These are phyloP conservation scores for Hirtodrosophila confusa DNA, from an alignment of 2,888 invertebrate species.

Conservation along the genomic window DNA sequence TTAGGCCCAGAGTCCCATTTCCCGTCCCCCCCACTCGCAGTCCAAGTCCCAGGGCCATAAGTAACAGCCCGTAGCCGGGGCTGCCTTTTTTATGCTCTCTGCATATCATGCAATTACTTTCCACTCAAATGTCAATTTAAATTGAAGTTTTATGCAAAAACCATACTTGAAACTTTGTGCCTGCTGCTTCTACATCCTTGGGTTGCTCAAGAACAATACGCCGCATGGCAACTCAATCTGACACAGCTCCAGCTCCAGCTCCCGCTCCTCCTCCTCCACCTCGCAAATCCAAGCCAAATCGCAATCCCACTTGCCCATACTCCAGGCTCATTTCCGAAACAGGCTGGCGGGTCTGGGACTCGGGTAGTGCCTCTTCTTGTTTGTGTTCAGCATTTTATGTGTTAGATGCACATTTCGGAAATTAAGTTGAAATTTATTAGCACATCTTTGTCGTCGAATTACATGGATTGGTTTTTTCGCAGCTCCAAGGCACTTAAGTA, in stretches of 20 bases:
- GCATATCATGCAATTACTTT: conserved; percentile 81
- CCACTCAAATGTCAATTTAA: conserved; percentile 80
- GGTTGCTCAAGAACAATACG: conserved; percentile 61
- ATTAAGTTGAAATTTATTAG: conserved; percentile 79
- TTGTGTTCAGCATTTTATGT: conserved; percentile 70
- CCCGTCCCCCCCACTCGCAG: neutral
- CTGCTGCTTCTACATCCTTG: conserved; percentile 15
- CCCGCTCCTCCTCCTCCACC: neutral
- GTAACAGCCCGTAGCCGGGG: conserved; percentile 55
- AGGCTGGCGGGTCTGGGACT: conserved; percentile 24
- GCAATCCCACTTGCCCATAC: conserved; percentile 38
- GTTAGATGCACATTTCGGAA: conserved; percentile 80
- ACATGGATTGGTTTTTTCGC: conserved; percentile 75
- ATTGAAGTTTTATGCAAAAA: conserved; percentile 81
- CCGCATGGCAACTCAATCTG: conserved; percentile 62
- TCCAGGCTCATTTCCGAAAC: conserved; percentile 58
- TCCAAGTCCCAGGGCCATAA: conserved; percentile 31
- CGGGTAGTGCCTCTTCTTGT: conserved; percentile 32
- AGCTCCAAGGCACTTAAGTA: conserved; percentile 45
- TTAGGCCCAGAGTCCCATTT: neutral
- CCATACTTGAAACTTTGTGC: conserved; percentile 75
- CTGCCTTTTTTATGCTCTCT: conserved; percentile 74
- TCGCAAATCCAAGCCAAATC: conserved; percentile 3
- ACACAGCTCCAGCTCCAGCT: conserved; percentile 25
- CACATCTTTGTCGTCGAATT: conserved; percentile 78